These are phyloP conservation scores for Acanthurus lineatus DNA, from an alignment of 2,797 vertebrate genomes.

Conservation along the genomic window DNA sequence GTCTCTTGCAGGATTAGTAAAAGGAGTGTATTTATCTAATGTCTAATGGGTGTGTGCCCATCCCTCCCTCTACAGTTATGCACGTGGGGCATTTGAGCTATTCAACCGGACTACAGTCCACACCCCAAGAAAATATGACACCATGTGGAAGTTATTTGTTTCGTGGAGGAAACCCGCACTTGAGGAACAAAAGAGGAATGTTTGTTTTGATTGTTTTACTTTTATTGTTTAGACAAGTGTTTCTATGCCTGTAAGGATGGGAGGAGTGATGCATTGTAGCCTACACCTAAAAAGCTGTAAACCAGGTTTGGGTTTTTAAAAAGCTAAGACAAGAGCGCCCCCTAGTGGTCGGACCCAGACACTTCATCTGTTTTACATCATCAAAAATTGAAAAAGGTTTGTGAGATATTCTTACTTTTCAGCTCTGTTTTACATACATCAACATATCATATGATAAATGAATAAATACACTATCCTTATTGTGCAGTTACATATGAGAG, in stretches of 20 bases:
- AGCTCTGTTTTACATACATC: background rate
- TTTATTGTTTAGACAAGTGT: background rate
- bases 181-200: background rate
- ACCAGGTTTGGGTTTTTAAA: background rate
- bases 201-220: background rate
- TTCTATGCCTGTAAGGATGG: background rate
- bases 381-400: background rate
- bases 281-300: background rate
- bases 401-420: background rate
- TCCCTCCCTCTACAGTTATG: constrained; percentile 17
- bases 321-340: constrained; percentile 22
- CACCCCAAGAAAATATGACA: constrained; percentile 57
- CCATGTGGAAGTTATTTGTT: constrained; percentile 46
- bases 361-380: background rate
- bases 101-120: constrained; percentile 44
- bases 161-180: background rate
- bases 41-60: constrained; percentile 20
- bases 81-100: constrained; percentile 27
- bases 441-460: too few species aligned
- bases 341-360: constrained; percentile 47
- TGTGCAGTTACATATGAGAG: background rate
- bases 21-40: background rate
- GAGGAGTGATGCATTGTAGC: background rate
- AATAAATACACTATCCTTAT: background rate
- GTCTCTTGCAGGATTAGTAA: too few species aligned